phyloP scores from a whole-genome alignment of 2,113 vertebrate genomes.

The Charadrius vociferus region DNA sequence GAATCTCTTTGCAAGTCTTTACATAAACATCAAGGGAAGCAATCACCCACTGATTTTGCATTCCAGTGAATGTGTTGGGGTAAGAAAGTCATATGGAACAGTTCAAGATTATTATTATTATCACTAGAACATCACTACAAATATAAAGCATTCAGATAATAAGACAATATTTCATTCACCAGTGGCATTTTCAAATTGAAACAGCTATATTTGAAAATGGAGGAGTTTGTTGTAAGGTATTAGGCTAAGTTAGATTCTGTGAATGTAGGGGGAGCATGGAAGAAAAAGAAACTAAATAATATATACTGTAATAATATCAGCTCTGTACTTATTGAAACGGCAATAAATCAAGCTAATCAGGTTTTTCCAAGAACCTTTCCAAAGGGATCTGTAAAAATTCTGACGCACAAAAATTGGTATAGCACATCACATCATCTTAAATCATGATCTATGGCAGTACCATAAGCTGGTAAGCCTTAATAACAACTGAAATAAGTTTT shows the following conservation, averaged over 20 bases:
- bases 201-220: neutral
- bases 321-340: neutral
- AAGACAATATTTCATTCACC: neutral
- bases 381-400: slow-evolving; percentile 25
- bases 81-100: neutral
- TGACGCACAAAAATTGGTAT: neutral
- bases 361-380: slow-evolving; percentile 43
- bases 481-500: neutral
- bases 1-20: neutral
- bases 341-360: slow-evolving; percentile 31
- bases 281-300: slow-evolving; percentile 14
- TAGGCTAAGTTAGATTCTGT: neutral
- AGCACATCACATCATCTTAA: neutral
- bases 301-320: neutral
- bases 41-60: neutral
- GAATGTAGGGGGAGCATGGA: neutral
- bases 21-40: neutral
- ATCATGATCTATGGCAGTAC: neutral
- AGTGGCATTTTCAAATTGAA: neutral
- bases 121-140: neutral
- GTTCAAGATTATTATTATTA: neutral
- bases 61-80: neutral
- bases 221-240: neutral
- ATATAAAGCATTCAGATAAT: neutral
- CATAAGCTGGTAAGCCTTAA: neutral